Evolutionary conservation across 2,888 invertebrate genomes (phyloP).

Genomic region (Cephus pygmeus): DNA sequence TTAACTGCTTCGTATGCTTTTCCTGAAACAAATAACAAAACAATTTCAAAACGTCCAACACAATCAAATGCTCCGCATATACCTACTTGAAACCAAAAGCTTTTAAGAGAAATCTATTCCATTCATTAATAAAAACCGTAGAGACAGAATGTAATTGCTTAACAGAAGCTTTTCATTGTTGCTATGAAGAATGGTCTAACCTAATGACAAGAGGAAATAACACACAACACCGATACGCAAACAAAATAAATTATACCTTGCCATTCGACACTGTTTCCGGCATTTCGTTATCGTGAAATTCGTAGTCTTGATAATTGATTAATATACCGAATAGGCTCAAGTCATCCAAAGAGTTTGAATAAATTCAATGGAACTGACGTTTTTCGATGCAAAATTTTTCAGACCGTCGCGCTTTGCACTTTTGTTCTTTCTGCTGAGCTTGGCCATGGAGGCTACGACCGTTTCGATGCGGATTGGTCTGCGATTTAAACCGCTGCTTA

Average conservation of each 20-base stretch:
- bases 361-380: not conserved
- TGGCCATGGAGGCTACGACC: not conserved
- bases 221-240: not conserved
- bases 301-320: not conserved
- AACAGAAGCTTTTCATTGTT: not conserved
- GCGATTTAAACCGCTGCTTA: not conserved
- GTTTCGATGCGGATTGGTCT: not conserved
- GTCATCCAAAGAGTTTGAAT: not conserved
- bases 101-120: not conserved
- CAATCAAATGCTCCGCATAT: not conserved
- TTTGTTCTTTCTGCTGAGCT: not conserved
- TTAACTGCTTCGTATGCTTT: conserved; percentile 77
- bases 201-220: not conserved
- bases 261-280: conserved; percentile 39
- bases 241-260: conserved; percentile 33
- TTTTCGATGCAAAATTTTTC: not conserved
- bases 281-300: conserved; percentile 27
- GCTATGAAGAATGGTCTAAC: not conserved
- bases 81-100: not conserved
- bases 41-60: conserved; percentile 7
- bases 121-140: not conserved
- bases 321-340: not conserved
- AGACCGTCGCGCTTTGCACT: not conserved
- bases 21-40: conserved; percentile 68
- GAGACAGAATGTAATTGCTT: not conserved